Evolutionary conservation across 1,140 invertebrate genomes (phyloP), one percentile per base, ranked within the genome.

Genomic region (Cotesia typhae): DNA sequence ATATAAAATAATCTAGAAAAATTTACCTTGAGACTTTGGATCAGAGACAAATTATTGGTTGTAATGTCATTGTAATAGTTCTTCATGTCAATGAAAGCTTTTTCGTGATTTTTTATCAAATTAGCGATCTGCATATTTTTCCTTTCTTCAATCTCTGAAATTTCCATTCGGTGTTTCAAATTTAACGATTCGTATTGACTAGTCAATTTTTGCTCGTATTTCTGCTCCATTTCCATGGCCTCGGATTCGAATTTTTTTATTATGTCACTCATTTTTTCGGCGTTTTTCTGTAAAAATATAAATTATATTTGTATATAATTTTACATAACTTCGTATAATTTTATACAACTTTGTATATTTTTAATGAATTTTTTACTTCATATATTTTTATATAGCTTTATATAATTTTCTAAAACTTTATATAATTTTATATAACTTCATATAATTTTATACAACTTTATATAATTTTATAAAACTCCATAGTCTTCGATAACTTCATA

Each of bases 41-140:
- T 96, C 6, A 96, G 84, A 64, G 90, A 93, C 71, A 98, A 88
- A 84, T 97, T 98, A 82, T 97, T 97, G 0, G 96, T 84, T 1
- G 94, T 96, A 53, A 98, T 96, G 76, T 97, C 95, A 79, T 96
- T 97, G 78, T 97, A 98, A 87, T 97, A 98, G 82, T 94, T 94
- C 85, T 96, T 97, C 81, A 97, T 92, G 81, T 97, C 94, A 57
- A 90, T 89, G 81, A 96, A 95, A 0, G 94, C 92, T 78, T 92
- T 91, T 73, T 96, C 94, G 81, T 98, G 95, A 77, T 93, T 92
- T 73, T 91, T 91, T 73, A 94, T 94, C 64, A 98, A 82, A 17
- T 92, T 91, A 12, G 91, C 90, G 12, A 97, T 91, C 82, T 97
- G 94, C 67, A 91, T 90, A 83, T 96, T 96, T 84, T 97, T 97